Base-by-base conservation (phyloP, 2,888 invertebrate species). In the Luperina testacea region DNA sequence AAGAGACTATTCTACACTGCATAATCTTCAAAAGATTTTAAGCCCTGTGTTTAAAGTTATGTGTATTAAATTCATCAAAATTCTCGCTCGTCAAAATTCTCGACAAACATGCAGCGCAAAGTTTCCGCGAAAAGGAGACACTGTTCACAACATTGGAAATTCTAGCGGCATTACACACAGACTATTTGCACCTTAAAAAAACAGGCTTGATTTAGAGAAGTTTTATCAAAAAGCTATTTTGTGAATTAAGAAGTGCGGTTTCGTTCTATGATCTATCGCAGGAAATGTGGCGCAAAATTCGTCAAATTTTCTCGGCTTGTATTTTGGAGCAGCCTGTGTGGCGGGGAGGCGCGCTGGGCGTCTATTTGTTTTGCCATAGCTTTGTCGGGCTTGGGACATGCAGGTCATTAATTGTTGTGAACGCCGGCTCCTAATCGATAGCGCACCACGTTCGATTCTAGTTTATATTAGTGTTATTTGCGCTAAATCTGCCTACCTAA, bases 341-440 rank as follows among this genome's bases (percentile, higher is more conserved):
- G 83, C 92, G 92, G 94, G 94, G 95, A 94, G 95, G 95, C 95
- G 94, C 94, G 93, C 92, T 92, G 92, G 92, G 92, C 95, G 94
- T 96, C 96, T 96, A 96, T 97, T 97, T 97, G 96, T 97, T 97
- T 96, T 95, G 96, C 96, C 96, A 95, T 96, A 96, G 96, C 96
- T 96, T 96, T 96, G 96, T 95, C 95, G 95, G 93, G 94, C 94
- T 93, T 94, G 95, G 95, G 96, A 96, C 96, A 96, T 96, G 95
- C 96, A 96, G 96, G 96, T 96, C 96, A 97, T 97, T 97, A 97
- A 97, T 97, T 97, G 96, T 96, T 95, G 96, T 96, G 96, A 96
- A 95, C 96, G 96, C 95, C 94, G 92, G 94, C 93, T 95, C 93
- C 96, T 96, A 97, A 97, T 97, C 96, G 96, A 97, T 97, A 96